phyloP scores from a whole-genome alignment of 2,888 invertebrate genomes.

The Agrochola litura region DNA sequence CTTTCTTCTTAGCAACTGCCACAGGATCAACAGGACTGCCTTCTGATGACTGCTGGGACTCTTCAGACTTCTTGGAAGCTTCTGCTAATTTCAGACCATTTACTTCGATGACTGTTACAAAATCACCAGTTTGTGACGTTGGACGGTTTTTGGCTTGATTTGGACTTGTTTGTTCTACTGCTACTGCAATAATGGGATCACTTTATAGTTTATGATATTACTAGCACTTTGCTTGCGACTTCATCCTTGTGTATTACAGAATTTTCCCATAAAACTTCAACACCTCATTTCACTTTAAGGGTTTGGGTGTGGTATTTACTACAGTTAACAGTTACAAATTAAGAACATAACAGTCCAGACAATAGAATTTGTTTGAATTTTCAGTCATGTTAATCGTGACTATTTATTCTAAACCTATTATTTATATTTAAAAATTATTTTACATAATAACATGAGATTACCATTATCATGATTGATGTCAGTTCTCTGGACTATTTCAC shows the following conservation, averaged over 20 bases:
- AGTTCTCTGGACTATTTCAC: constrained; percentile 87
- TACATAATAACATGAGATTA: constrained; percentile 63
- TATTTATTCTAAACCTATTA: neutral
- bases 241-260: neutral
- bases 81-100: constrained; percentile 93
- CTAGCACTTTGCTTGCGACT: neutral
- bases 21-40: constrained; percentile 90
- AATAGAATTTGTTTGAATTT: neutral
- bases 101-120: constrained; percentile 97
- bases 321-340: constrained; percentile 44
- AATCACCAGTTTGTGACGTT: constrained; percentile 91
- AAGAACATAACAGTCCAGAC: constrained; percentile 42
- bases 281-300: neutral
- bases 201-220: constrained; percentile 14
- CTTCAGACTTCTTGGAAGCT: constrained; percentile 84
- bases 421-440: neutral
- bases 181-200: constrained; percentile 72
- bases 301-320: constrained; percentile 30
- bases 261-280: neutral
- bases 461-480: constrained; percentile 85
- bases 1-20: constrained; percentile 91
- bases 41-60: constrained; percentile 85
- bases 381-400: neutral
- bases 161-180: constrained; percentile 85
- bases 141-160: constrained; percentile 87